phyloP scores from a whole-genome alignment of 2,113 vertebrate genomes.

The Platycercus adscitus region DNA sequence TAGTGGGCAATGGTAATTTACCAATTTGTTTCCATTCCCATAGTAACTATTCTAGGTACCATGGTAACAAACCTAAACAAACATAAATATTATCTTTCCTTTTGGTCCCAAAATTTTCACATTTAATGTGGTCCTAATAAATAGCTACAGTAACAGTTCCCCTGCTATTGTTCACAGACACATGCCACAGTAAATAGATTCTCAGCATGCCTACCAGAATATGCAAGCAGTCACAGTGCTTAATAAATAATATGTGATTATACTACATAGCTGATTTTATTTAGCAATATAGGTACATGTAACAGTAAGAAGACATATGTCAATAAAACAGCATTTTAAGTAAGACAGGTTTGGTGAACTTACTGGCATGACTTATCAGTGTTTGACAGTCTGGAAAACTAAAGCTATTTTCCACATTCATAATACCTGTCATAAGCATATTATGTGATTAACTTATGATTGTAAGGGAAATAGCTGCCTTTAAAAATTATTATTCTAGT shows the following conservation, averaged over 20 bases:
- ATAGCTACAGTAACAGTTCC: not conserved
- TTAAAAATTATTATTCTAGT: not conserved
- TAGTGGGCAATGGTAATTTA: not conserved
- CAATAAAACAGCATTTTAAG: not conserved
- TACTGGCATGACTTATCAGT: not conserved
- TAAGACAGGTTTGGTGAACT: slow-evolving; percentile 20
- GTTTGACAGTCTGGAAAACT: slow-evolving; percentile 20
- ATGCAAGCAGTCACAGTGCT: not conserved
- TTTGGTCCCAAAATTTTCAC: not conserved
- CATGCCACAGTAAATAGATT: not conserved
- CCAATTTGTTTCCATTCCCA: slow-evolving; percentile 31
- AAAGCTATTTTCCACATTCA: not conserved
- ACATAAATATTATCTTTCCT: slow-evolving; percentile 3
- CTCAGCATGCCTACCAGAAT: not conserved
- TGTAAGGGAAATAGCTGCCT: slow-evolving; percentile 12
- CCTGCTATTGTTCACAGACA: not conserved
- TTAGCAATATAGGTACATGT: not conserved
- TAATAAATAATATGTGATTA: not conserved
- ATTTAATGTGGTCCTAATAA: slow-evolving; percentile 3
- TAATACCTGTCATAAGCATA: slow-evolving; percentile 24
- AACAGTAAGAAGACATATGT: not conserved
- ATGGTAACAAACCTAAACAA: slow-evolving; percentile 49
- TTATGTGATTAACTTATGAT: slow-evolving; percentile 22
- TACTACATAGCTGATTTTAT: not conserved
- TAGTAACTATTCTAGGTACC: slow-evolving; percentile 29